Evolutionary conservation across 2,113 vertebrate species (phyloP).

Genomic region (Edolisoma coerulescens): DNA sequence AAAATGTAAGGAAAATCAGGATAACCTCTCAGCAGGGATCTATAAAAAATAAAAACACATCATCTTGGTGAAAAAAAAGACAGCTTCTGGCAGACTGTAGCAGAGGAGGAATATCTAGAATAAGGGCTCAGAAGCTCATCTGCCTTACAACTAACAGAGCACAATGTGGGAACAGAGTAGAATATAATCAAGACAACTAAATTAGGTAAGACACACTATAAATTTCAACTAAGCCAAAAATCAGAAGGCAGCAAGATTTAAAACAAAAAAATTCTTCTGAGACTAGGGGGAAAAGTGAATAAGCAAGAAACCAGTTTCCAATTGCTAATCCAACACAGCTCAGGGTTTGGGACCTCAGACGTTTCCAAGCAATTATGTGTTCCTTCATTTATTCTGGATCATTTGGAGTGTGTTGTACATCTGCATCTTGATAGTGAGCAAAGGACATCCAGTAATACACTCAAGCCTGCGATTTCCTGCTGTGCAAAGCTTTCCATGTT

Average conservation of each 20-base stretch:
- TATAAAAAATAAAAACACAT: neutral
- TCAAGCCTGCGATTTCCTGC: neutral
- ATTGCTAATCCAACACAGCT: neutral
- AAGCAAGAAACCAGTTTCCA: neutral
- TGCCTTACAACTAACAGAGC: neutral
- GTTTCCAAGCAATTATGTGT: neutral
- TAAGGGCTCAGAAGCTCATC: neutral
- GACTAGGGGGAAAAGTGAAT: neutral
- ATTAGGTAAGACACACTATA: neutral
- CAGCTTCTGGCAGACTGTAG: neutral
- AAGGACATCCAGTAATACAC: neutral
- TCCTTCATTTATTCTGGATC: neutral
- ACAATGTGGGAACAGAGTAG: neutral
- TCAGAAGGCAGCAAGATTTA: neutral
- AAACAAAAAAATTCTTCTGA: neutral
- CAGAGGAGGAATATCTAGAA: neutral
- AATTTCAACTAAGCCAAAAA: neutral
- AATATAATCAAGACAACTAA: neutral
- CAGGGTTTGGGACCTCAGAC: neutral
- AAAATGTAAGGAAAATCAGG: neutral
- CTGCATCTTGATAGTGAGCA: neutral
- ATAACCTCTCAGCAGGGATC: neutral
- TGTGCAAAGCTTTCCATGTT: neutral
- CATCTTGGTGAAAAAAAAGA: neutral
- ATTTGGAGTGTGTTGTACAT: neutral